Percentiles rank a stretch among this genome's conserved stretches.
Evolutionary conservation across 1,140 invertebrate genomes (phyloP).

Genomic region (Orchestia grillus): DNA sequence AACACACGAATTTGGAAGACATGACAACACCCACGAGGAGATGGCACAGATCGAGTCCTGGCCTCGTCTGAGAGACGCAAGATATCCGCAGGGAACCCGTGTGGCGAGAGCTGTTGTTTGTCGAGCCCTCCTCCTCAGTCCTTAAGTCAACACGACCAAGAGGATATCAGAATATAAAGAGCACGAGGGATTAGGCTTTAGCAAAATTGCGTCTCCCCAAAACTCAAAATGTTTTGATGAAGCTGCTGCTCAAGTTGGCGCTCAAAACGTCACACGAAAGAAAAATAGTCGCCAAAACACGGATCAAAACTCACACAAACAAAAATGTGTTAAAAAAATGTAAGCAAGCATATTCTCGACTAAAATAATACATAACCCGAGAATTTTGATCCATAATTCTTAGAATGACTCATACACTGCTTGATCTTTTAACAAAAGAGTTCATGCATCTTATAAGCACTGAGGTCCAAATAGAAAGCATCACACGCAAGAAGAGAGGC

Average conservation of each 20-base stretch:
- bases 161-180: constrained; percentile 33
- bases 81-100: not conserved
- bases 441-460: not conserved
- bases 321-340: not conserved
- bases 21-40: not conserved
- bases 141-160: constrained; percentile 35
- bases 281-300: not conserved
- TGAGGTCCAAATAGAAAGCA: not conserved
- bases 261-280: not conserved
- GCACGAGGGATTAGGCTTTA: constrained; percentile 25
- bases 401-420: not conserved
- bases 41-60: not conserved
- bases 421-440: not conserved
- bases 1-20: not conserved
- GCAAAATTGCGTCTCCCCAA: constrained; percentile 40
- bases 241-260: not conserved
- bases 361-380: not conserved
- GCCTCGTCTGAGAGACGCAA: not conserved
- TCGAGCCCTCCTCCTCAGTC: not conserved
- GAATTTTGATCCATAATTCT: not conserved
- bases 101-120: constrained; percentile 14
- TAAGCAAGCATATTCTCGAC: not conserved
- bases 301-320: not conserved
- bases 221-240: constrained; percentile 40
- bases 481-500: not conserved